Evolutionary conservation across 2,797 vertebrate genomes (phyloP).

Genomic region (Hipposideros larvatus): DNA sequence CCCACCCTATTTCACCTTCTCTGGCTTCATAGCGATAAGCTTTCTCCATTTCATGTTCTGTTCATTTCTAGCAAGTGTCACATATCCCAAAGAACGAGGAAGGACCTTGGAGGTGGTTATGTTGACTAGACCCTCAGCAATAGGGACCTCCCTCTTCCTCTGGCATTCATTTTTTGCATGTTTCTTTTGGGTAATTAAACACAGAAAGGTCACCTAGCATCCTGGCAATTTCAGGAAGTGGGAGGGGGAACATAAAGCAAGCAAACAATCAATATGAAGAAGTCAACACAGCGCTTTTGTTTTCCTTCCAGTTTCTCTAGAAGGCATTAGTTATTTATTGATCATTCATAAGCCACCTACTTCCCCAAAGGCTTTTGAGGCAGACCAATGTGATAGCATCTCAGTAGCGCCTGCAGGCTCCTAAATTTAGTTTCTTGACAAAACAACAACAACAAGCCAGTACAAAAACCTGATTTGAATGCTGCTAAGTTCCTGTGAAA

Average conservation of each 20-base stretch:
- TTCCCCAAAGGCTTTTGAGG: conserved; percentile 69
- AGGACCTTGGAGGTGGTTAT: conserved; percentile 11
- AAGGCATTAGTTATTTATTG: conserved; percentile 72
- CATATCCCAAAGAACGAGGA: not conserved
- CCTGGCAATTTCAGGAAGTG: conserved; percentile 61
- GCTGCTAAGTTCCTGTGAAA: conserved; percentile 54
- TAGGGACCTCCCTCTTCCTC: conserved; percentile 68
- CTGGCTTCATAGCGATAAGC: not conserved
- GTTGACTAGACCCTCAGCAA: conserved; percentile 54
- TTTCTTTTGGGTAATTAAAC: conserved; percentile 86
- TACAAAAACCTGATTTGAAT: conserved; percentile 21
- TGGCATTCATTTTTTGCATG: conserved; percentile 81
- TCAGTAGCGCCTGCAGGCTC: conserved; percentile 64
- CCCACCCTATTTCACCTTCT: not conserved
- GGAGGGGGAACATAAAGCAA: conserved; percentile 54
- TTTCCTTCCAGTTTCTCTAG: conserved; percentile 71
- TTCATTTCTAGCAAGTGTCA: conserved; percentile 26
- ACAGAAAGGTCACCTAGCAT: conserved; percentile 86
- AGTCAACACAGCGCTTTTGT: conserved; percentile 68
- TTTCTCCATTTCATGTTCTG: not conserved
- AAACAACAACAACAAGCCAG: conserved; percentile 25
- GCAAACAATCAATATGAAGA: conserved; percentile 76
- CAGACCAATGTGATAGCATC: conserved; percentile 31
- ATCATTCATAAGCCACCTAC: conserved; percentile 75
- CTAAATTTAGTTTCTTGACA: conserved; percentile 68